Evolutionary conservation across 2,888 invertebrate species (phyloP), one percentile per base, ranked within the genome.

Genomic region (Crioceris asparagi): DNA sequence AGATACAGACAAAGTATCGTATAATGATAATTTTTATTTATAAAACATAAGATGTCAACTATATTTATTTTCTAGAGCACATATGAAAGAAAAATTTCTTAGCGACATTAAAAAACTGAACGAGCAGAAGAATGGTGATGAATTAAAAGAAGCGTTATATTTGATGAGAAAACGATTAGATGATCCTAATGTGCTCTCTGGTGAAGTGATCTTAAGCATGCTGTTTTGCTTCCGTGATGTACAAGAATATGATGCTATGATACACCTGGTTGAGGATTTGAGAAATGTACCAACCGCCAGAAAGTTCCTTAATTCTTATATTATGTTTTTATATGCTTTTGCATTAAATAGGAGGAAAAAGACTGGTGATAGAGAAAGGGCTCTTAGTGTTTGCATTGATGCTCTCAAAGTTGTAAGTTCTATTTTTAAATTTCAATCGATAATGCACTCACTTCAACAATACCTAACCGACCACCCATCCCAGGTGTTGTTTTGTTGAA

Each of bases 161-260:
- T 87, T 87, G 32, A 88, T 98, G 82, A 75, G 92, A 5, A 81
- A 84, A 44, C 75, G 97, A 23, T 70, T 98, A 32, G 97, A 98
- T 63, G 97, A 98, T 66, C 94, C 96, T 0, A 92, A 94, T 51
- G 87, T 98, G 0, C 70, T 98, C 2, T 93, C 93, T 2, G 88
- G 92, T 2, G 97, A 98, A 62, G 93, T 96, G 1, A 86, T 98
- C 21, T 75, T 93, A 43, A 93, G 91, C 63, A 86, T 94, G 75
- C 71, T 96, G 39, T 84, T 93, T 57, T 91, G 91, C 1, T 85
- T 88, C 57, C 69, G 91, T 14, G 91, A 91, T 61, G 84, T 88
- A 48, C 90, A 91, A 73, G 93, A 93, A 60, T 96, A 96, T 57
- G 92, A 96, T 64, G 86, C 92, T 0, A 98, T 98, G 83, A 96